Base-by-base conservation (phyloP, 2,888 invertebrate species). In the Platypus cylindrus region DNA sequence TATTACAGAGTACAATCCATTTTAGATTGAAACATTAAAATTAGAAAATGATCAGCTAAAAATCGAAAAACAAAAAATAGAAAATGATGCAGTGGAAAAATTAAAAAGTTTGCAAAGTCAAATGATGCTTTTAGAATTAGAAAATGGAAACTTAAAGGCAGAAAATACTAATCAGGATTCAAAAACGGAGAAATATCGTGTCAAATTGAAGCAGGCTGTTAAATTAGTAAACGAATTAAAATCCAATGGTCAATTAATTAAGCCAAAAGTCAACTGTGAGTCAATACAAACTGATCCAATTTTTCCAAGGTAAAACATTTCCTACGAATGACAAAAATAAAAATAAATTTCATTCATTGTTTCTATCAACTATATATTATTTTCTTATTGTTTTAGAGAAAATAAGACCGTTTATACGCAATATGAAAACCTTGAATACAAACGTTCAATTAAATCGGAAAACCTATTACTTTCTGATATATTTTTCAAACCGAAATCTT, bases 201-300 rank as follows among this genome's bases (percentile, higher is more conserved):
- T 14, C 8, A 47, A 48, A 40, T 27, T 48, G 17, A 47, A 44
- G 31, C 45, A 43, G 26, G 45, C 48, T 3, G 45, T 48, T 4
- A 37, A 40, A 23, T 43, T 48, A 13, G 45, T 48, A 4, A 46
- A 43, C 11, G 46, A 46, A 22, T 29, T 48, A 20, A n/a, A n/a
- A n/a, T n/a, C n/a, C n/a, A 48, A 47, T 15, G 43, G 36, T 12
- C 37, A 47, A 26, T 30, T 47, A 8, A 27, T 41, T 5, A 47
- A 41, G 34, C 43, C 43, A 1, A 34, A 40, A 5, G 24, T 16
- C 23, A 30, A 3, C 16, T 25, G 30, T 20, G 14, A 14, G 3
- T 37, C 34, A 22, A 43, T 38, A 14, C 46, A 48, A 36, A 48
- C 46, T 1, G 38, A 40, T 13, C n/a, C n/a, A n/a, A n/a, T n/a